Base-by-base conservation (phyloP, 2,113 vertebrate species). In the Myodes glareolus region DNA sequence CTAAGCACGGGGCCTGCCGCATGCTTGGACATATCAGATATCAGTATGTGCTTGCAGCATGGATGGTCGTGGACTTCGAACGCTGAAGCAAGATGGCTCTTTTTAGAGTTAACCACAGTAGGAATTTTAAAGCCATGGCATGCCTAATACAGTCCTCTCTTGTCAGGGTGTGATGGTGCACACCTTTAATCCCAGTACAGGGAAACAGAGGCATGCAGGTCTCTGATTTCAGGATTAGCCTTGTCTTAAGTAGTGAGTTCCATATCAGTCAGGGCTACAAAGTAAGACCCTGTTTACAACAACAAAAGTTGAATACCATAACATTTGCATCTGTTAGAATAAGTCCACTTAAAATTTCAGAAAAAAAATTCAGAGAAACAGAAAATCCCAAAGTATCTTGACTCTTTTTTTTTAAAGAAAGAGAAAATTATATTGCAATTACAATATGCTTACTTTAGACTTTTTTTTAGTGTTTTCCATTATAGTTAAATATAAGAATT, bases 391-490 rank as follows among this genome's bases (percentile, higher is more conserved):
- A 94, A 90, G 75, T 94, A 80, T 80, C 89, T 85, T 92, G 70
- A 77, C 86, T 72, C 86, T 72, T 77, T 50, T 85, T 85, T 47
- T 58, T 78, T 9, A 77, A 78, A 14, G 21, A 81, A 75, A 52
- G 61, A 88, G 63, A 88, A 81, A 72, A 39, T 92, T 45, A 7
- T 78, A 82, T 75, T 94, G n/a, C 0, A 94, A 27, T 87, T 63
- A 89, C 89, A 29, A 13, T 39, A 1, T 93, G 87, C 31, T 96
- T 70, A 89, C 14, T 87, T 97, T 88, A 92, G n/a, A 94, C 92
- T 29, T 91, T 92, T 96, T 90, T 92, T 84, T 45, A 65, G 7
- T 92, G 13, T 65, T 31, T 89, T 61, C 36, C 72, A 36, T 94
- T 93, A 31, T 85, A 39, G 27, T 95, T 94, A 95, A 52, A 67